Percentiles rank a stretch among this genome's conserved stretches.
These are phyloP conservation scores for Pseudanteris insignis DNA, from an alignment of 2,888 invertebrate genomes.

Conservation along the genomic window DNA sequence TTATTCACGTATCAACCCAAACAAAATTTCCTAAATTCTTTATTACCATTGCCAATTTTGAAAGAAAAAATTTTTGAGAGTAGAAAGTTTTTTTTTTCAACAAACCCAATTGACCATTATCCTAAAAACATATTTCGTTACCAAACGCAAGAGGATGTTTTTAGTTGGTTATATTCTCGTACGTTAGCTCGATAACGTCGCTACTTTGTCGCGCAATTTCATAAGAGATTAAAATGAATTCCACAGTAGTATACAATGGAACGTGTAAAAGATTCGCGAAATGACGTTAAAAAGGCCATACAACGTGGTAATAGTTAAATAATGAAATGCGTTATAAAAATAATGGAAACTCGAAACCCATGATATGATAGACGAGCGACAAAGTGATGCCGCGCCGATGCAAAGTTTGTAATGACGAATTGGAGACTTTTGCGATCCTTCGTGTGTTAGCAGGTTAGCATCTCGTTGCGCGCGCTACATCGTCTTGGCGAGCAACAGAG, in stretches of 20 bases:
- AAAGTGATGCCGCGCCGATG: conserved; percentile 23
- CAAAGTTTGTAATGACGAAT: conserved; percentile 36
- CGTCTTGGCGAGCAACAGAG: conserved; percentile 43
- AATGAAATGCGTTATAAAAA: conserved; percentile 15
- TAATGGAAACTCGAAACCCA: conserved; percentile 23
- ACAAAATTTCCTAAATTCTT: no score
- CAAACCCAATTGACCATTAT: no score
- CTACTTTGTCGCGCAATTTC: not conserved
- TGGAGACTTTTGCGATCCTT: conserved; percentile 24
- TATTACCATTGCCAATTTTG: no score
- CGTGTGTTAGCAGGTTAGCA: conserved; percentile 40
- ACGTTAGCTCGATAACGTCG: not conserved
- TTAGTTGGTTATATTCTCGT: no score
- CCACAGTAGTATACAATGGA: no score
- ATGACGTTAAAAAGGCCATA: not conserved
- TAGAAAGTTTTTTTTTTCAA: no score
- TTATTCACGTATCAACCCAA: no score
- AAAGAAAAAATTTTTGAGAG: no score
- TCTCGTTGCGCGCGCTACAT: conserved; percentile 34
- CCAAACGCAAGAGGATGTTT: not conserved
- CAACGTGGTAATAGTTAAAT: not conserved
- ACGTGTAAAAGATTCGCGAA: no score
- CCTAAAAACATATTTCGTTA: no score
- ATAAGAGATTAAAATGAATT: not conserved
- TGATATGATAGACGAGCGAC: no score